A percentile compares a stretch with the other conserved stretches of the same genome.
phyloP scores from a whole-genome alignment of 2,797 vertebrate species.

The Urophycis tenuis region DNA sequence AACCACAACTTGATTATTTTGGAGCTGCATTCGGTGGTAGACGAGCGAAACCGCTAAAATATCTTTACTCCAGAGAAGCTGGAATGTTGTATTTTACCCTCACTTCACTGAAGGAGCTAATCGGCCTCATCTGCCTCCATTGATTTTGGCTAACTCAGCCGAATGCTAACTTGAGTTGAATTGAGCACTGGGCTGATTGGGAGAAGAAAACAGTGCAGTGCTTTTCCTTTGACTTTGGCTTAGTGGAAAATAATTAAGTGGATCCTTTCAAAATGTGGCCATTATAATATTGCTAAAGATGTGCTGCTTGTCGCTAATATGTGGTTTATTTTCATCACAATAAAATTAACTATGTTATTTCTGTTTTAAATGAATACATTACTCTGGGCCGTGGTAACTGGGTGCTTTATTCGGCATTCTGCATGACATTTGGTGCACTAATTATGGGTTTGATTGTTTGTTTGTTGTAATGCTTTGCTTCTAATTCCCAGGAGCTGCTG shows the following conservation, averaged over 20 bases:
- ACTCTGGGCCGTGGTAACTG: background rate
- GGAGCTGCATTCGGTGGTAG: background rate
- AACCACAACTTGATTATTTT: too few relatives aligned
- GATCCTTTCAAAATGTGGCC: background rate
- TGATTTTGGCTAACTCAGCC: background rate
- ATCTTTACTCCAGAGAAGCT: background rate
- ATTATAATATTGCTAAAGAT: background rate
- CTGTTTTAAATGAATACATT: background rate
- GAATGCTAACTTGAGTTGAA: background rate
- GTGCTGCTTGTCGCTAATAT: background rate
- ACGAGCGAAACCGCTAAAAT: background rate
- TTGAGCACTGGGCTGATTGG: background rate
- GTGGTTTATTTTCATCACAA: background rate
- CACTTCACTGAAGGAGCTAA: background rate
- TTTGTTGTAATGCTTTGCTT: slow-evolving; percentile 11
- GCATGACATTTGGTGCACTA: background rate
- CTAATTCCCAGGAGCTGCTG: slow-evolving; percentile 69
- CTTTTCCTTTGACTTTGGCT: background rate
- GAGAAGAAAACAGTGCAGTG: background rate
- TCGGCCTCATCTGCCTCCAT: background rate
- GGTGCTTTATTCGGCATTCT: background rate
- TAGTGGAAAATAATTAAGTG: background rate
- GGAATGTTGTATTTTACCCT: too few relatives aligned
- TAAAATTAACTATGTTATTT: background rate
- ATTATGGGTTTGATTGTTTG: background rate